Percentiles rank a stretch among this genome's conserved stretches.
Evolutionary conservation across 2,888 invertebrate species (phyloP).

Genomic region (Zonitis immaculata): DNA sequence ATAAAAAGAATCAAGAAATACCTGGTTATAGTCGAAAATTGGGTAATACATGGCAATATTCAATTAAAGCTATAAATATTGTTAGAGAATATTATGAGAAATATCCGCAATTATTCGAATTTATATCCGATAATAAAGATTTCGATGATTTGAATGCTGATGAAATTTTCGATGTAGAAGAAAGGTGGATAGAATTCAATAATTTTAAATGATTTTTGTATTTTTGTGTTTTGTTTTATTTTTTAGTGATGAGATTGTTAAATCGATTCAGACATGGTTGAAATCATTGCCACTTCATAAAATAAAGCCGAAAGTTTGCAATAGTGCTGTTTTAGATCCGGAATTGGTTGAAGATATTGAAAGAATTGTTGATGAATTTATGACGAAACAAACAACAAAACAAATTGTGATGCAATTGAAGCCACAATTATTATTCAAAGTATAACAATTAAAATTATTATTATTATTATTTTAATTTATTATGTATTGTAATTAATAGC

Average conservation of each 20-base stretch:
- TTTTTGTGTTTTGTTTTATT: slow-evolving; percentile 1
- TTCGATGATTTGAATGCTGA: slow-evolving; percentile 63
- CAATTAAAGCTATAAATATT: slow-evolving; percentile 65
- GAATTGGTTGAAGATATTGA: slow-evolving; percentile 57
- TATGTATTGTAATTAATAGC: too few species aligned
- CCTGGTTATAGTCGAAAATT: slow-evolving; percentile 77
- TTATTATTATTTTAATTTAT: slow-evolving; percentile 6
- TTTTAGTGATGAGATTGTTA: slow-evolving; percentile 49
- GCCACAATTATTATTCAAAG: slow-evolving; percentile 71
- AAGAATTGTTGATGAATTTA: slow-evolving; percentile 46
- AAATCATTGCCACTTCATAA: slow-evolving; percentile 62
- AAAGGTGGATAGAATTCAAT: slow-evolving; percentile 25
- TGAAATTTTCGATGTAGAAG: slow-evolving; percentile 56
- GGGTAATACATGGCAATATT: slow-evolving; percentile 75
- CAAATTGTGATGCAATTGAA: slow-evolving; percentile 70
- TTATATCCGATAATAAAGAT: slow-evolving; percentile 48
- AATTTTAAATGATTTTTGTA: background rate
- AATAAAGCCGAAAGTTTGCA: slow-evolving; percentile 63
- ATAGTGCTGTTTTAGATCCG: slow-evolving; percentile 66
- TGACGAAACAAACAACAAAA: slow-evolving; percentile 41
- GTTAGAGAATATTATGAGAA: slow-evolving; percentile 64
- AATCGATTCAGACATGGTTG: slow-evolving; percentile 60
- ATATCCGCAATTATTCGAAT: slow-evolving; percentile 71
- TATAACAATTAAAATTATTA: slow-evolving; percentile 33
- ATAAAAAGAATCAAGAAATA: slow-evolving; percentile 69